These are phyloP conservation scores for Homarus gammarus DNA, from an alignment of 2,888 invertebrate genomes.

Conservation along the genomic window DNA sequence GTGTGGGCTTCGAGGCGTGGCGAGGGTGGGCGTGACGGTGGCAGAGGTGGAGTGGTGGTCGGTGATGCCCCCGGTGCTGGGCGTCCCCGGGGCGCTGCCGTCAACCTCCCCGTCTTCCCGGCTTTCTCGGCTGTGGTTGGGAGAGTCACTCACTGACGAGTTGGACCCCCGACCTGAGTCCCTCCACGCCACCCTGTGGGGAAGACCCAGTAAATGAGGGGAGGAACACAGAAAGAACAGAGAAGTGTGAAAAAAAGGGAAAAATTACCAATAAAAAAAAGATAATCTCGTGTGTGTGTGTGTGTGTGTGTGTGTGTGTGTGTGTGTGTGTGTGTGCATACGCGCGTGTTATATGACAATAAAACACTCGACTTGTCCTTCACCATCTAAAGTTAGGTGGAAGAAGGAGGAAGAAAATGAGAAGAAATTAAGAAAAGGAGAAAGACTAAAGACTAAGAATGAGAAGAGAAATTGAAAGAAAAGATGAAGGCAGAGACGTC, in stretches of 20 bases:
- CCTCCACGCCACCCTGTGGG: conserved; percentile 66
- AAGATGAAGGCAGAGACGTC: too few relatives aligned
- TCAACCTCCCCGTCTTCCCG: conserved; percentile 22
- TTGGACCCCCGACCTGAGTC: conserved; percentile 59
- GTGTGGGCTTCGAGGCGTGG: conserved; percentile 17
- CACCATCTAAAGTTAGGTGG: too few relatives aligned
- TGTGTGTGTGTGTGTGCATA: not conserved
- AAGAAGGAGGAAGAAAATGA: too few relatives aligned
- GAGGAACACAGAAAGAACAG: not conserved
- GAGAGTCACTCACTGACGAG: conserved; percentile 68
- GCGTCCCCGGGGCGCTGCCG: conserved; percentile 41
- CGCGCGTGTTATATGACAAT: not conserved
- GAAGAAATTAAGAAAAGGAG: too few relatives aligned
- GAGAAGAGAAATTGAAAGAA: too few relatives aligned
- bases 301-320: not conserved
- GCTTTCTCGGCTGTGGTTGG: conserved; percentile 52
- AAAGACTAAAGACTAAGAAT: too few relatives aligned
- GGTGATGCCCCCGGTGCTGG: conserved; percentile 24
- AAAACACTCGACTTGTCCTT: too few relatives aligned
- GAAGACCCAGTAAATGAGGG: not conserved
- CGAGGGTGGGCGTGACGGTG: not conserved
- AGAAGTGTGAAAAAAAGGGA: not conserved
- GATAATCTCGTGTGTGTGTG: not conserved
- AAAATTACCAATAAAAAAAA: not conserved
- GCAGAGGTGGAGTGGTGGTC: conserved; percentile 18